Evolutionary conservation across 2,888 invertebrate genomes (phyloP), one percentile per base, ranked within the genome.

Genomic region (Holacanthella duospinosa): DNA sequence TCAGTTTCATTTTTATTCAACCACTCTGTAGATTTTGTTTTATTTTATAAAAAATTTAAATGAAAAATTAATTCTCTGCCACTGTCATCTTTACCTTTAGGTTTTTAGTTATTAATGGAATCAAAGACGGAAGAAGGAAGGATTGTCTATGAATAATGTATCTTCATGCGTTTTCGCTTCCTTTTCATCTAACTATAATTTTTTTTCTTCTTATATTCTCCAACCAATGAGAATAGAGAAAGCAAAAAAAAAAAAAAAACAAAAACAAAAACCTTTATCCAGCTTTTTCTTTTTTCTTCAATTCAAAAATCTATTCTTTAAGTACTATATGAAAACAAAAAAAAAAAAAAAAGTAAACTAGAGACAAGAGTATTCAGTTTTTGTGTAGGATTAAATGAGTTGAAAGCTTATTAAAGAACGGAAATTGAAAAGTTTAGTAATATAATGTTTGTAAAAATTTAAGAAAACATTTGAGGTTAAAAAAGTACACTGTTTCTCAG

Each of bases 11-110:
- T n/a, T n/a, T n/a, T n/a, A n/a, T n/a, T n/a, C n/a, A n/a, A n/a
- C n/a, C n/a, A n/a, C n/a, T n/a, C n/a, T n/a, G n/a, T n/a, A n/a
- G n/a, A n/a, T n/a, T n/a, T n/a, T n/a, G n/a, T n/a, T n/a, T n/a
- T n/a, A n/a, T n/a, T n/a, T n/a, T n/a, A n/a, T n/a, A n/a, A n/a
- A n/a, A n/a, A n/a, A n/a, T n/a, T n/a, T n/a, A n/a, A 36, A 16
- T 36, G 44, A 43, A 59, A 59, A 59, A n/a, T 36, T 36, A 58
- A 43, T 43, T 59, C 43, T 59, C 44, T 44, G 44, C 28, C 44
- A 19, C 19, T 58, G 43, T 43, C 43, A 43, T 24, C 44, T 26
- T 59, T 59, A 26, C 44, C 43, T 43, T 43, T 24, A 21, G n/a
- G 43, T 25, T 48, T 48, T 48, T 16, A 48, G 48, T 48, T 48